phyloP scores from a whole-genome alignment of 2,888 invertebrate species.

The Drosophila hamatofila region DNA sequence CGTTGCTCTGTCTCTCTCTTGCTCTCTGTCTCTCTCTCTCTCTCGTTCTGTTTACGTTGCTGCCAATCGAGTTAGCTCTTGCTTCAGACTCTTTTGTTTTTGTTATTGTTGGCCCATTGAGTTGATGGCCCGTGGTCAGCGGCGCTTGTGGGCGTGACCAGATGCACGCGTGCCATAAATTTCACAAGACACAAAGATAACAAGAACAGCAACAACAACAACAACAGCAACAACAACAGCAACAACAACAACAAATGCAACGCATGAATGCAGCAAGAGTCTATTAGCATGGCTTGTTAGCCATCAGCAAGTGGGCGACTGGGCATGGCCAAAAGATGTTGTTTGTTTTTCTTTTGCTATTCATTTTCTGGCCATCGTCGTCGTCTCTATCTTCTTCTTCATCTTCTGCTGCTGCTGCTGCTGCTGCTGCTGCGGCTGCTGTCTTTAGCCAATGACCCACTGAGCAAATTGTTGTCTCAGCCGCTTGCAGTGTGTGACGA shows the following conservation, averaged over 20 bases:
- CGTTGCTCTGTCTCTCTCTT: too few species aligned
- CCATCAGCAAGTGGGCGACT: background rate
- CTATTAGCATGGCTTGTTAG: constrained; percentile 19
- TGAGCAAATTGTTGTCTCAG: constrained; percentile 50
- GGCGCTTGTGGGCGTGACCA: constrained; percentile 21
- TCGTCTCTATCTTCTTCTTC: background rate
- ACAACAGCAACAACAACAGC: too few species aligned
- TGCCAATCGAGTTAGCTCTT: constrained; percentile 35
- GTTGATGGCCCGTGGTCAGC: constrained; percentile 17
- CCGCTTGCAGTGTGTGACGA: constrained; percentile 42
- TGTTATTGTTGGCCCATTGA: constrained; percentile 20
- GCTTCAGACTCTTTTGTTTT: constrained; percentile 18
- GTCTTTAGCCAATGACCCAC: constrained; percentile 38
- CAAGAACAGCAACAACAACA: constrained; percentile 27
- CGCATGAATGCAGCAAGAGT: constrained; percentile 34
- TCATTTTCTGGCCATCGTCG: background rate
- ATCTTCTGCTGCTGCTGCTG: too few species aligned
- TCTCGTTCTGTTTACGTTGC: constrained; percentile 43
- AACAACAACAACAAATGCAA: constrained; percentile 47
- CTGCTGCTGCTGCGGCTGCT: too few species aligned
- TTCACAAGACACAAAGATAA: constrained; percentile 25
- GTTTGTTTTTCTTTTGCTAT: constrained; percentile 1
- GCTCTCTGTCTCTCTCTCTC: background rate
- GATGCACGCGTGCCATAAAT: constrained; percentile 64
- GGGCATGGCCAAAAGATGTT: background rate